phyloP scores from a whole-genome alignment of 1,140 invertebrate genomes.

The Panagrolaimus sp. region DNA sequence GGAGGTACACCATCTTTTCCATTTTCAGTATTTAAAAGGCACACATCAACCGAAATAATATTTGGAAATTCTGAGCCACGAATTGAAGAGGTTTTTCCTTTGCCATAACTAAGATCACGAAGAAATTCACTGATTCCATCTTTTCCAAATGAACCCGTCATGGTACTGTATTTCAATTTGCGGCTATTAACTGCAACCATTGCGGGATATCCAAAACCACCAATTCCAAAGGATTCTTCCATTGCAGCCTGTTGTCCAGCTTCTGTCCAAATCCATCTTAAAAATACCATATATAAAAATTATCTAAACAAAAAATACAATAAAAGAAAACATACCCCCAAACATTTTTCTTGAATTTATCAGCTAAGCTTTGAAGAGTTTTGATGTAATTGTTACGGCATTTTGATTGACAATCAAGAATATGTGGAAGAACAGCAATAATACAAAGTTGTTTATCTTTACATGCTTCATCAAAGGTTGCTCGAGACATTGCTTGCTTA shows the following conservation, averaged over 20 bases:
- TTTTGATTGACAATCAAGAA: conserved; percentile 88
- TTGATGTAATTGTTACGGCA: conserved; percentile 84
- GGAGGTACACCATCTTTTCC: conserved; percentile 83
- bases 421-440: conserved; percentile 86
- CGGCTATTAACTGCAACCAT: conserved; percentile 91
- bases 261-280: conserved; percentile 95
- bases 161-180: conserved; percentile 89
- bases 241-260: conserved; percentile 76
- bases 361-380: conserved; percentile 72
- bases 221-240: conserved; percentile 84
- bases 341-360: conserved; percentile 88
- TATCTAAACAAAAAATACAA: no score
- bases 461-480: conserved; percentile 48
- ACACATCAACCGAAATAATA: conserved; percentile 69
- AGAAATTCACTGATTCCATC: conserved; percentile 91
- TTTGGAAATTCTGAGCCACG: conserved; percentile 77
- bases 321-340: no score
- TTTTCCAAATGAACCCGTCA: conserved; percentile 87
- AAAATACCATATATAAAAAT: no score
- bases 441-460: conserved; percentile 68
- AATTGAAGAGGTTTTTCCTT: conserved; percentile 77
- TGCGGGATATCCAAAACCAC: conserved; percentile 73
- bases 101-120: conserved; percentile 86
- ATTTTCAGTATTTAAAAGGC: no score
- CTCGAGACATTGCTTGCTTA: conserved; percentile 66